phyloP scores from a whole-genome alignment of 2,113 vertebrate genomes.

The Gadus macrocephalus region DNA sequence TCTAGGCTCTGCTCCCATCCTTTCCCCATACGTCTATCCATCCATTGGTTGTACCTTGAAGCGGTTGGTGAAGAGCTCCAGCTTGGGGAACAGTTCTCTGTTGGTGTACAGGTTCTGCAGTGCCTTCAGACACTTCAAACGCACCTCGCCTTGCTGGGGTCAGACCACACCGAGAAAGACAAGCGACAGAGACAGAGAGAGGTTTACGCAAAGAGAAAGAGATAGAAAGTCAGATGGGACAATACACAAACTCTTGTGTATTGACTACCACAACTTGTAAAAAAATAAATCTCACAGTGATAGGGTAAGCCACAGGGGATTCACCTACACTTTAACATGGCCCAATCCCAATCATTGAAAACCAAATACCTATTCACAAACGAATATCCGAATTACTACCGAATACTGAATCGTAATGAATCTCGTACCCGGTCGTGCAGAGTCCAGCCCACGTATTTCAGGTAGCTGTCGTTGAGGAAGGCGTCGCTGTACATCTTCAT shows the following conservation, averaged over 20 bases:
- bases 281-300: no score
- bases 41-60: conserved; percentile 85
- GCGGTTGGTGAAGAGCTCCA: conserved; percentile 97
- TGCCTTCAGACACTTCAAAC: conserved; percentile 97
- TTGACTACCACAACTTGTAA: no score
- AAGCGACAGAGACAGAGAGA: no score
- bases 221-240: neutral
- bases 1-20: no score
- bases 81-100: conserved; percentile 93
- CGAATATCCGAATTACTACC: no score
- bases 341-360: no score
- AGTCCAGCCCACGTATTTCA: conserved; percentile 99
- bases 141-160: conserved; percentile 96
- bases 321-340: no score
- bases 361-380: no score
- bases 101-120: conserved; percentile 98
- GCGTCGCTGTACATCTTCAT: conserved; percentile 99
- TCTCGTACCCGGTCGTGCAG: conserved; percentile 86
- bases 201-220: neutral
- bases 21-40: no score
- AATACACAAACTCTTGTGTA: no score
- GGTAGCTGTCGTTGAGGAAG: conserved; percentile 97
- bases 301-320: no score
- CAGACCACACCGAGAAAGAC: conserved; percentile 37
- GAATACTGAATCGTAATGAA: no score